Percentiles rank a stretch among this genome's conserved stretches.
These are phyloP conservation scores for Arizona elegans DNA, from an alignment of 2,113 vertebrate species.

Conservation along the genomic window DNA sequence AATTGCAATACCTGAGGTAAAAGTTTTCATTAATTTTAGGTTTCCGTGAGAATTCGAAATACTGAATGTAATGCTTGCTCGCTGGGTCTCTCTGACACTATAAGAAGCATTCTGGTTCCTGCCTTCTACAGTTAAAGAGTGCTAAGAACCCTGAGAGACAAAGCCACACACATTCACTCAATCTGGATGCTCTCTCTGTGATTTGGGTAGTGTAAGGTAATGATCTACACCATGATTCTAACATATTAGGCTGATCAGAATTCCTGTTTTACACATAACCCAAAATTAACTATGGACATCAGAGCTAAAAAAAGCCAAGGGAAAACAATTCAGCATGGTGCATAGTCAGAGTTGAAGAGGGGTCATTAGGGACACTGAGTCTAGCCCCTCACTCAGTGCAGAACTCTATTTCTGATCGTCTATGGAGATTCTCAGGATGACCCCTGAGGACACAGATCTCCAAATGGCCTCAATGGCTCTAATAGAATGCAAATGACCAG, in stretches of 20 bases:
- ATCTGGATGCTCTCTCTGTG: background rate
- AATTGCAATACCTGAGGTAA: background rate
- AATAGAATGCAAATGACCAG: too few species aligned
- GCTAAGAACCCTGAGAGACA: background rate
- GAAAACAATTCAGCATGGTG: background rate
- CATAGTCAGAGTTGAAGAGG: background rate
- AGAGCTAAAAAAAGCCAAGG: background rate
- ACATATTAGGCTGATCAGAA: background rate
- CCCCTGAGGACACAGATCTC: too few species aligned
- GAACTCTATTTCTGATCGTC: too few species aligned
- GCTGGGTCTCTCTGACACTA: background rate
- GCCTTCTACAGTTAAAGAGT: background rate
- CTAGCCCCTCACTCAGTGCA: background rate
- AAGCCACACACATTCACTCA: background rate
- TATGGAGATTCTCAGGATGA: too few species aligned
- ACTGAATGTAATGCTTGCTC: background rate
- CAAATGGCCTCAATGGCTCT: too few species aligned
- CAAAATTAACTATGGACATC: background rate
- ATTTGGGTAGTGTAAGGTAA: background rate
- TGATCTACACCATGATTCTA: background rate
- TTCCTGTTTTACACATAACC: background rate
- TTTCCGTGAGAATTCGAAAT: background rate
- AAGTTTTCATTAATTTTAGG: background rate
- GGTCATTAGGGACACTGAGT: background rate
- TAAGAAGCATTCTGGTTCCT: background rate